Conservation (phyloP, 1,140 invertebrate genomes). For the Hyles vespertilio region DNA sequence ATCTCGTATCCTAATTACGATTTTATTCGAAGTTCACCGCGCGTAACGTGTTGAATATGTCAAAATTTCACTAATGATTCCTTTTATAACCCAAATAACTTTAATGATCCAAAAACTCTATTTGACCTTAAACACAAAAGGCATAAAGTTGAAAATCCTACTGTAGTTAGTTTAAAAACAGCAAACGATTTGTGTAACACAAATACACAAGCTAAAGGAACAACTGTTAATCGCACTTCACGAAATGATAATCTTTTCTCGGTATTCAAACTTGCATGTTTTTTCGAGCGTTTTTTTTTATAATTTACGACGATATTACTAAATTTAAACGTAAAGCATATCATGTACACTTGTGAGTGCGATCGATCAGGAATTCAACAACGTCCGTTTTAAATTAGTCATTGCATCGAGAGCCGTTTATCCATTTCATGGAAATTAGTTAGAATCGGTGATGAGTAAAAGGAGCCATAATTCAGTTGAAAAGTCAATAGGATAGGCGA, state of each 20-base stretch:
- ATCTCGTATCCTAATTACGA: conserved; percentile 26
- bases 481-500: too few relatives aligned
- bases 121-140: background rate
- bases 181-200: background rate
- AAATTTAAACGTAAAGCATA: background rate
- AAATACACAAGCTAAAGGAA: conserved; percentile 3
- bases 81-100: conserved; percentile 18
- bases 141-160: background rate
- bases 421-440: too few relatives aligned
- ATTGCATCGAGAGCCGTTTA: too few relatives aligned
- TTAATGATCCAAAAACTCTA: background rate
- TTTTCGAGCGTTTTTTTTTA: background rate
- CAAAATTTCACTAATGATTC: conserved; percentile 49
- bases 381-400: too few relatives aligned
- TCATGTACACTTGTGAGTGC: background rate
- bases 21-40: conserved; percentile 36
- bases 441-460: too few relatives aligned
- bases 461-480: too few relatives aligned
- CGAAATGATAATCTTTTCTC: conserved; percentile 45
- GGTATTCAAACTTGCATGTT: conserved; percentile 22
- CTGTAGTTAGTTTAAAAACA: background rate
- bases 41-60: conserved; percentile 45
- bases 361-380: conserved; percentile 1
- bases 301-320: background rate
- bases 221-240: conserved; percentile 43